Percentiles rank a stretch among this genome's conserved stretches.
phyloP scores from a whole-genome alignment of 2,113 vertebrate genomes.

The Cyphomyrus discorhynchus region DNA sequence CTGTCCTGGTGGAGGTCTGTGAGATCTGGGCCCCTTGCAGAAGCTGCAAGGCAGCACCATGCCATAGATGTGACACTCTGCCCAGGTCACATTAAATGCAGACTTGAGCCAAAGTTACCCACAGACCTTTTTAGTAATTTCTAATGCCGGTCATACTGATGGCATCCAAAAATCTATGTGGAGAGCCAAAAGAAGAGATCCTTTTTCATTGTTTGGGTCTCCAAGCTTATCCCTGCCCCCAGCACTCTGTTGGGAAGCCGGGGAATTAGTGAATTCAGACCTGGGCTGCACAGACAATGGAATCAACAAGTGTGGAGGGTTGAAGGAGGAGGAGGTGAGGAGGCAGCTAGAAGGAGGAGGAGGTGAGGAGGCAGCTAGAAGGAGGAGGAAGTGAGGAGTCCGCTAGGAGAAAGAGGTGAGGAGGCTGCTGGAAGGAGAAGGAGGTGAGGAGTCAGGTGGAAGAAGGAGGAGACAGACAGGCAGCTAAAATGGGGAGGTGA shows the following conservation, averaged over 20 bases:
- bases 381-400: background rate
- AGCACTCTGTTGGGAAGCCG: conserved; percentile 31
- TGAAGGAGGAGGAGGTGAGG: background rate
- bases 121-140: background rate
- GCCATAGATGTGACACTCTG: background rate
- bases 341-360: background rate
- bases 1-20: background rate
- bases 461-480: background rate
- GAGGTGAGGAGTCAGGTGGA: background rate
- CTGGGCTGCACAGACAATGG: conserved; percentile 30
- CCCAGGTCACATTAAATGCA: background rate
- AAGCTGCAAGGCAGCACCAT: background rate
- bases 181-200: conserved; percentile 22
- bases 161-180: background rate
- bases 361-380: background rate
- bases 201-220: conserved; percentile 26
- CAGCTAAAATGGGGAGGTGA: background rate
- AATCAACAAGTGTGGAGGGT: conserved; percentile 14
- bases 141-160: background rate
- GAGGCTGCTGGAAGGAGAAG: background rate
- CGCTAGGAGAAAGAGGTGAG: background rate
- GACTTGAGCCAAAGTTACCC: background rate
- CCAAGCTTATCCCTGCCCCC: conserved; percentile 9
- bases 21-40: background rate
- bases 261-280: conserved; percentile 44